phyloP scores from a whole-genome alignment of 2,888 invertebrate species.

The Drosophila ustulata region DNA sequence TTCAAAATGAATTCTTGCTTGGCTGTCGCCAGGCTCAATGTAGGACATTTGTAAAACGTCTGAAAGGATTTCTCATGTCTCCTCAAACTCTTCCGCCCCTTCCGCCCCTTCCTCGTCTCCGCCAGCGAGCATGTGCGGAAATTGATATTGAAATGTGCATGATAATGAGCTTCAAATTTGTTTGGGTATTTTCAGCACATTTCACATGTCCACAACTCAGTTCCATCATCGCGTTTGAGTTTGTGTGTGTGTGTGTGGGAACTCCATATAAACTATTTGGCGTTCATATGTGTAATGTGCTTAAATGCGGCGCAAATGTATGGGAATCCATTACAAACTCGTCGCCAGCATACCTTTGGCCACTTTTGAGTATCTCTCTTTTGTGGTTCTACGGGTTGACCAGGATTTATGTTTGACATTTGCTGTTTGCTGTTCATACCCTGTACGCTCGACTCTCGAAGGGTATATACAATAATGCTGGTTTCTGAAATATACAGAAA shows the following conservation, averaged over 20 bases:
- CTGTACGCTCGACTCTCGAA: neutral
- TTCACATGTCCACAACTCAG: conserved; percentile 24
- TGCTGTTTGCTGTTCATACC: conserved; percentile 29
- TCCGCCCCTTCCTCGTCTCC: neutral
- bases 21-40: conserved; percentile 24
- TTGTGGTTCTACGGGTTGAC: conserved; percentile 23
- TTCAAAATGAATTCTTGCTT: conserved; percentile 40
- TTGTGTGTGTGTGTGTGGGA: neutral
- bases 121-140: conserved; percentile 40
- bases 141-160: conserved; percentile 74
- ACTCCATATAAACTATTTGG: conserved; percentile 21
- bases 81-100: neutral
- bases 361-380: conserved; percentile 27
- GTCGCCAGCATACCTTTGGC: neutral
- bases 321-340: conserved; percentile 38
- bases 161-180: conserved; percentile 70
- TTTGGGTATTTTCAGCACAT: conserved; percentile 30
- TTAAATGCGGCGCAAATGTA: conserved; percentile 53
- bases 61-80: conserved; percentile 69
- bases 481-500: too few relatives aligned
- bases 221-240: neutral
- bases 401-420: conserved; percentile 51
- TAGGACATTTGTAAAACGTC: conserved; percentile 53
- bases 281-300: conserved; percentile 36
- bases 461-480: neutral